Evolutionary conservation across 64 coral and sea anemone genomes (phyloP), one percentile per base, ranked within the genome.

Genomic region (Cladopsammia gracilis): DNA sequence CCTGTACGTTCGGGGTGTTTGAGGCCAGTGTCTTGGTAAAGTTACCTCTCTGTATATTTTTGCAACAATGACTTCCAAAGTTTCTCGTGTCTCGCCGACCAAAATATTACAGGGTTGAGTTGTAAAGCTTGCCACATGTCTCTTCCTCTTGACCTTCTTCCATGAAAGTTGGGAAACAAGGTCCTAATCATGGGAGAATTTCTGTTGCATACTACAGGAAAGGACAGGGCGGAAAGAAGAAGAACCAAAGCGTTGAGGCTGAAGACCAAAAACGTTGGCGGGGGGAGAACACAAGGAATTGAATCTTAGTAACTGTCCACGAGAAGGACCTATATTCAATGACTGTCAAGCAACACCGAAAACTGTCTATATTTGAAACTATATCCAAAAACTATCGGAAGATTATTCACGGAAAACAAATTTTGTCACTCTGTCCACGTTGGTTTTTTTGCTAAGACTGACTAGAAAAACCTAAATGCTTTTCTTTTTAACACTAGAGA

Each of bases 31-130:
- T 56, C 68, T 64, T 10, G 86, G 86, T 59, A 34, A 15, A 54
- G 49, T 53, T 42, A 88, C 86, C 24, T 88, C 70, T 74, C 20
- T 44, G 9, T 47, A 64, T 16, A 88, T 88, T 53, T 26, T 57
- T 58, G 74, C 34, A 42, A 88, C 86, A 48, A 73, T 8, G 14
- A 4, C 65, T 64, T 88, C 52, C 49, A 88, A 75, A 53, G 69
- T 54, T 5, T 20, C 49, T 25, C 25, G 46, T 25, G 71, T 74
- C 53, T 88, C 53, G 15, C 86, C 86, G 74, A 75, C 68, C 69
- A 88, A 88, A 88, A 88, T 23, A 48, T 86, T 7, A 62, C 45
- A 25, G 82, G 82, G 66, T 70, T 66, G 45, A 44, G 62, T 70
- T 69, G 4, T 68, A 86, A 67, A 14, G 26, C 18, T 43, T 46